Base-by-base conservation (phyloP, 2,888 invertebrate species). In the Camponotus fellah region DNA sequence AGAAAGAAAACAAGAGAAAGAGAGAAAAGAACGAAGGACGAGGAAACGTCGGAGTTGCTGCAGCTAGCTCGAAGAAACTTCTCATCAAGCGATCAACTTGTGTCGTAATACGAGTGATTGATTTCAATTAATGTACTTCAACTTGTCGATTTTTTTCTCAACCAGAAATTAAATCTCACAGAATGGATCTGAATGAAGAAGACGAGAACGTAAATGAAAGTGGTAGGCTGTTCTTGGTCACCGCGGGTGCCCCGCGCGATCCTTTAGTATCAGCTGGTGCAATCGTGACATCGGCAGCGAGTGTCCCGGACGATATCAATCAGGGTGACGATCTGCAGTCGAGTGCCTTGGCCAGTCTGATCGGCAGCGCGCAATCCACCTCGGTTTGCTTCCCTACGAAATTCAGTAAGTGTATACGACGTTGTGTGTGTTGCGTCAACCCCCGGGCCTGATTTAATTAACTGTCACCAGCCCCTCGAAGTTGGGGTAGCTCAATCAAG, bases 341-440 rank as follows among this genome's bases (percentile, higher is more conserved):
- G 83, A 93, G 91, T 86, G 91, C 94, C 77, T 92, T 95, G n/a
- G 94, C 92, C 68, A 92, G 94, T 86, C 92, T 95, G 91, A 95
- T 95, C 91, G 92, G 92, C 12, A 37, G 74, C 85, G 92, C 92
- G 82, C 95, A 95, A 92, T 94, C 94, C 82, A 92, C 94, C 66
- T 93, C 95, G 34, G 93, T 95, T 89, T 95, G 95, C 92, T 94
- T 95, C 88, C 95, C 95, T 79, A 87, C 94, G 75, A 95, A 95
- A 94, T 95, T 94, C 93, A 93, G 95, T 95, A 93, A 95, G 95
- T 95, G 88, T 85, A n/a, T 53, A 89, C 89, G 83, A 89, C 82
- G 84, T 86, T 82, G 46, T 32, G 53, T n/a, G n/a, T 53, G n/a
- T 8, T 53, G 58, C 68, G 74, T 21, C 53, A 87, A 87, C 85